Evolutionary conservation across 2,888 invertebrate genomes (phyloP).

Genomic region (Amphipyra berbera): DNA sequence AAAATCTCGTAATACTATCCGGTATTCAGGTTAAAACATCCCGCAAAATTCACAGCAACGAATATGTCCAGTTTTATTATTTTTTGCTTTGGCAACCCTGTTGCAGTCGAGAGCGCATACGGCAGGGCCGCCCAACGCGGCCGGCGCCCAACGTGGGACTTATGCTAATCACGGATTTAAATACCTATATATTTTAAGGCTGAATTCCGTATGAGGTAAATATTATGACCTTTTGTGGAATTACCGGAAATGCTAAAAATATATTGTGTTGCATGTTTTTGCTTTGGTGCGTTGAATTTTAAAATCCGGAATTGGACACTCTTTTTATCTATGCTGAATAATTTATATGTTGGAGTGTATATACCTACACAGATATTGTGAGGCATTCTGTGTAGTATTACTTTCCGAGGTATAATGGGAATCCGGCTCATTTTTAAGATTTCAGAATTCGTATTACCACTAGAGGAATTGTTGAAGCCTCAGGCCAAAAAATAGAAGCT

Average conservation of each 20-base stretch:
- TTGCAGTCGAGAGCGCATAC: conserved; percentile 41
- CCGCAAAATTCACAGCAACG: not conserved
- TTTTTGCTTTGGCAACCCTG: conserved; percentile 30
- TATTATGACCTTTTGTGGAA: conserved; percentile 37
- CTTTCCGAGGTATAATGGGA: too few species aligned
- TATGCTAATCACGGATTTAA: conserved; percentile 70
- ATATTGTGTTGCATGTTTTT: conserved; percentile 18
- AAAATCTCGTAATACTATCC: too few species aligned
- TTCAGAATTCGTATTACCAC: too few species aligned
- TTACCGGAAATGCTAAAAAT: conserved; percentile 29
- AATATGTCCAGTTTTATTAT: not conserved
- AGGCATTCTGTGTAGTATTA: too few species aligned
- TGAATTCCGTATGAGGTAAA: conserved; percentile 47
- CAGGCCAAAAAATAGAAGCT: too few species aligned
- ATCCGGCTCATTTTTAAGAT: too few species aligned
- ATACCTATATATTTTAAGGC: conserved; percentile 62
- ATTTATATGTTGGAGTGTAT: not conserved
- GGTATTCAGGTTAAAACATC: too few species aligned
- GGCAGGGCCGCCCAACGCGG: conserved; percentile 16
- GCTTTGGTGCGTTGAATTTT: conserved; percentile 21
- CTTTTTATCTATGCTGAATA: not conserved
- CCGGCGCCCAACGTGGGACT: too few species aligned
- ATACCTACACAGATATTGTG: too few species aligned
- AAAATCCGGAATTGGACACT: not conserved
- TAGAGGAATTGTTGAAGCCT: too few species aligned